Evolutionary conservation across 2,113 vertebrate genomes (phyloP), one percentile per base, ranked within the genome.

Genomic region (Pithys albifrons): DNA sequence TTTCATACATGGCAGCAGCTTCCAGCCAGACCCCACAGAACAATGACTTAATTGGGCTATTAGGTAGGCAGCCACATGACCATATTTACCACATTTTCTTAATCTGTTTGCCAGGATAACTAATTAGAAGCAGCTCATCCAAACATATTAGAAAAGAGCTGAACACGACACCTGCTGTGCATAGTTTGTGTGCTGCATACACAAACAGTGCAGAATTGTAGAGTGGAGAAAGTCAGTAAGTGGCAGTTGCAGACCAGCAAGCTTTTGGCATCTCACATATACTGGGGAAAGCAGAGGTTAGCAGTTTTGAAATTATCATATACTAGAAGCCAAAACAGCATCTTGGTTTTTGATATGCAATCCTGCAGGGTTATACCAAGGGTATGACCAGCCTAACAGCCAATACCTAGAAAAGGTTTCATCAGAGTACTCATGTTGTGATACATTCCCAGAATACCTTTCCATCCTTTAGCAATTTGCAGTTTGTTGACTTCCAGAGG

Each of bases 91-190:
- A 67, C 22, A 59, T 91, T 84, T 95, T 73, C 88, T 86, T 76
- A 19, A 64, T 67, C 51, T 74, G 27, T 85, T 89, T 90, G 69
- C 69, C 87, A 92, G 76, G 76, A 61, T 77, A 95, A 45, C 76
- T 95, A 93, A 95, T 92, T 89, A 92, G 95, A 95, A 93, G 55
- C 72, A 86, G 55, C 48, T 71, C 92, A 92, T 95, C 91, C 72
- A 81, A 96, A 84, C 69, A 16, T 25, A 62, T 25, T 65, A 77
- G 52, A 88, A 86, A 91, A 71, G 70, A 84, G 73, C 45, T 84
- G 77, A 84, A 92, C 76, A 85, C 0, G 2, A 88, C 79, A 77
- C 88, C 83, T 86, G 83, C 94, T 95, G 88, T 81, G 93, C 25
- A 14, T 62, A 16, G 39, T 64, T 75, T 69, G 91, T 75, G 73